Evolutionary conservation across 2,797 vertebrate genomes (phyloP).

Genomic region (Kryptopterus vitreolus): DNA sequence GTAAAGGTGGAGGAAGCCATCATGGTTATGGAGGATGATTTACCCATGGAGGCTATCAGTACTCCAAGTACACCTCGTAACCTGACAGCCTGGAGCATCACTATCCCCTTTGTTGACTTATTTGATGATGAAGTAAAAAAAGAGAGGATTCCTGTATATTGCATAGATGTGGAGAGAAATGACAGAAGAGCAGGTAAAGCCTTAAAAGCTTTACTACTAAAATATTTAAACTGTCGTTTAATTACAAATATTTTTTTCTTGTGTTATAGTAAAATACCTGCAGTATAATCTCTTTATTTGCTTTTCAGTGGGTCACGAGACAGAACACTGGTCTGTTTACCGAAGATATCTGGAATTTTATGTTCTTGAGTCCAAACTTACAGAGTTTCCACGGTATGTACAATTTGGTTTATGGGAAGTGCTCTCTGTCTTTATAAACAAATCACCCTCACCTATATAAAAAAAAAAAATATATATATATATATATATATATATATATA

Average conservation of each 20-base stretch:
- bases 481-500: too few species aligned
- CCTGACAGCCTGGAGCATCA: conserved; percentile 93
- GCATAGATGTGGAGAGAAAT: conserved; percentile 94
- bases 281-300: background rate
- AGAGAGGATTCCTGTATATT: conserved; percentile 93
- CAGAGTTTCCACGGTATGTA: conserved; percentile 90
- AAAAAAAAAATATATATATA: conserved; percentile 13
- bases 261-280: background rate
- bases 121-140: conserved; percentile 90
- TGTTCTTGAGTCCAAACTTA: conserved; percentile 93
- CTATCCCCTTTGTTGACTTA: conserved; percentile 93
- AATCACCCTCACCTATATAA: too few species aligned
- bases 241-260: background rate
- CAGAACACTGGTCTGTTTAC: conserved; percentile 86
- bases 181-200: conserved; percentile 87
- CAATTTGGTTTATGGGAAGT: background rate
- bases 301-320: conserved; percentile 81
- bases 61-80: conserved; percentile 92
- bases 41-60: conserved; percentile 83
- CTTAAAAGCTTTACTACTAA: background rate
- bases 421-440: too few species aligned
- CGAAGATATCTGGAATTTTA: conserved; percentile 94
- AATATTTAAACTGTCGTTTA: background rate
- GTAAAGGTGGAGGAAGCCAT: conserved; percentile 98
- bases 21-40: conserved; percentile 95